Conservation (phyloP, 1,140 invertebrate species). For the Grapholita molesta region DNA sequence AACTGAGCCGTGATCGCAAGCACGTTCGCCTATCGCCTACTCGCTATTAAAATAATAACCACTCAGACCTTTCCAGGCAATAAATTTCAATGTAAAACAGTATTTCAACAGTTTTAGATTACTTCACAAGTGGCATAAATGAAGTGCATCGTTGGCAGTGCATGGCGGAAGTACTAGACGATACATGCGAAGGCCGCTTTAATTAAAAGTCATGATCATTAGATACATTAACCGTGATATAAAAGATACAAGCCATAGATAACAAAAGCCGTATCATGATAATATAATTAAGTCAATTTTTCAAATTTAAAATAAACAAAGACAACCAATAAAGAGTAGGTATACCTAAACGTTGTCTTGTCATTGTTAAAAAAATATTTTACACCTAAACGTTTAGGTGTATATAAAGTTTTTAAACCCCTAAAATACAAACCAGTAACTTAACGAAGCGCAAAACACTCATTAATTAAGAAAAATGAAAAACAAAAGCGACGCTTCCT, state of each 20-base stretch:
- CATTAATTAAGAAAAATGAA: not conserved
- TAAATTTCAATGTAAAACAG: conserved; percentile 39
- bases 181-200: not conserved
- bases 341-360: too few relatives aligned
- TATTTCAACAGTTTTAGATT: conserved; percentile 32
- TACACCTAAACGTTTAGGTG: too few relatives aligned
- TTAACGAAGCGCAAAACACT: not conserved
- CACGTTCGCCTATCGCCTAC: conserved; percentile 48
- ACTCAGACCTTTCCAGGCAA: conserved; percentile 37
- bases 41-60: conserved; percentile 57
- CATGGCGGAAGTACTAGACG: conserved; percentile 7
- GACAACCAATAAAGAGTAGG: too few relatives aligned
- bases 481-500: not conserved
- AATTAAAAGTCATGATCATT: conserved; percentile 12
- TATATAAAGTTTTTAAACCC: too few relatives aligned
- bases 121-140: conserved; percentile 6
- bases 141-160: conserved; percentile 2
- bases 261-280: too few relatives aligned
- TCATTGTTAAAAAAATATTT: too few relatives aligned
- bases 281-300: too few relatives aligned
- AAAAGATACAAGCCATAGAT: too few relatives aligned
- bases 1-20: conserved; percentile 46
- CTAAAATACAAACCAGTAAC: not conserved
- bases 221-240: not conserved
- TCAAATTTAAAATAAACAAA: too few relatives aligned